Base-by-base conservation (phyloP, 2,113 vertebrate species). In the Calyptommatus sinebrachiatus region DNA sequence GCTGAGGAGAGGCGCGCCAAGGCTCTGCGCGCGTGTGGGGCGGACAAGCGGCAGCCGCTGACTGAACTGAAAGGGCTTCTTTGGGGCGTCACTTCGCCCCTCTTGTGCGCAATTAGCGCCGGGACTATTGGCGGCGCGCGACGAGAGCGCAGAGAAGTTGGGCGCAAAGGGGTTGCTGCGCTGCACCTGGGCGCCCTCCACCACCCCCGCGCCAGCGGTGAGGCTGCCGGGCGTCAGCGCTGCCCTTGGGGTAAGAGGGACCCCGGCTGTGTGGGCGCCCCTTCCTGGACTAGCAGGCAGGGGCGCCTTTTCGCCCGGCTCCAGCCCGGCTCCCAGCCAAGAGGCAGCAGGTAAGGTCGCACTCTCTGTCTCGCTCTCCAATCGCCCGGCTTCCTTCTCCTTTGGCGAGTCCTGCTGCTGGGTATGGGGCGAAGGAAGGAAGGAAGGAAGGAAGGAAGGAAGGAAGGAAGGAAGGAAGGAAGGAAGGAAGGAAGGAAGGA, bases 121-220 rank as follows among this genome's bases (percentile, higher is more conserved):
- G 35, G 35, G 35, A 41, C 35, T 41, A 41, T 41, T 41, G 5
- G 35, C 35, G 35, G 35, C 35, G 35, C 35, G 35, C 16, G 18
- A 8, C 26, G 90, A 85, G 91, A 88, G 87, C 87, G 86, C 93
- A 69, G 92, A 72, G 89, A 94, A 94, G 94, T 94, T 94, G 87
- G 82, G 89, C 77, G 87, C 84, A 83, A 87, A 92, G 91, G 93
- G 91, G 91, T 92, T 91, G 93, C 92, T 90, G 35, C 85, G 72
- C 84, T 9, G 74, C 1, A n/a, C 83, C 82, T 79, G 79, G 69
- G 28, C 67, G 81, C 83, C 22, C 75, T 88, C 85, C n/a, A n/a
- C n/a, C n/a, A n/a, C 88, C 83, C 89, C 69, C 83, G 89, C 86
- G 21, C 78, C 2, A 75, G 87, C 84, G 76, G 78, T 57, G 22